Evolutionary conservation across 2,888 invertebrate species (phyloP), one percentile per base, ranked within the genome.

Genomic region (Candidula unifasciata): DNA sequence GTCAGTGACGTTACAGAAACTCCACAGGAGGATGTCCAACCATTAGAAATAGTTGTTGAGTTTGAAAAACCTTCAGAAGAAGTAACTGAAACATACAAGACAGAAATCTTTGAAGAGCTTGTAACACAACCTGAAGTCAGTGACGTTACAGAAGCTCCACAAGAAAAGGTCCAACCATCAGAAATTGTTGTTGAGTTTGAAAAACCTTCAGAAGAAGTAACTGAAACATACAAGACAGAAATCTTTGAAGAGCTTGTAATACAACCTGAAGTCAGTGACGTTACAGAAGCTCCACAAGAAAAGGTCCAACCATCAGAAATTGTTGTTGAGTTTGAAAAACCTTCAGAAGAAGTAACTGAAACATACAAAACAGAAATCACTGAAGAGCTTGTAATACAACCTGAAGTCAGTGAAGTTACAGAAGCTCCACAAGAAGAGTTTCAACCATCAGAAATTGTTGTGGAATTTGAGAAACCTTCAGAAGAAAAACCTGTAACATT

Each of bases 281-380:
- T 87, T 0, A 71, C 84, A 18, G 79, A 86, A 66, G 83, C 76
- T 68, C 68, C 10, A 30, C 33, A 68, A 33, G 85, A 85, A 76
- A 82, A 86, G 81, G 85, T 74, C 8, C 77, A 77, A 27, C 80
- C 85, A 60, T 66, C 82, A 30, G 85, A 86, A 76, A 82, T 87
- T 64, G 60, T 76, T 37, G 74, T 86, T 18, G 86, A 84, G 21
- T 68, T 82, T 69, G 87, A 86, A 83, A 85, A 68, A 64, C 80
- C 80, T 33, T 66, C 81, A 79, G 83, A 86, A 77, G 88, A 89
- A 30, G 83, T 86, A 27, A 87, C 87, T 66, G 64, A 57, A 27
- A 87, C 88, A 71, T 89, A 86, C 83, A 84, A 89, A 74, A 87
- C 87, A 37, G 87, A 87, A 33, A 64, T 85, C 52, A 57, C 80